These are phyloP conservation scores for Parauchenoglanis punctatus DNA, from an alignment of 2,797 vertebrate species.

Conservation along the genomic window DNA sequence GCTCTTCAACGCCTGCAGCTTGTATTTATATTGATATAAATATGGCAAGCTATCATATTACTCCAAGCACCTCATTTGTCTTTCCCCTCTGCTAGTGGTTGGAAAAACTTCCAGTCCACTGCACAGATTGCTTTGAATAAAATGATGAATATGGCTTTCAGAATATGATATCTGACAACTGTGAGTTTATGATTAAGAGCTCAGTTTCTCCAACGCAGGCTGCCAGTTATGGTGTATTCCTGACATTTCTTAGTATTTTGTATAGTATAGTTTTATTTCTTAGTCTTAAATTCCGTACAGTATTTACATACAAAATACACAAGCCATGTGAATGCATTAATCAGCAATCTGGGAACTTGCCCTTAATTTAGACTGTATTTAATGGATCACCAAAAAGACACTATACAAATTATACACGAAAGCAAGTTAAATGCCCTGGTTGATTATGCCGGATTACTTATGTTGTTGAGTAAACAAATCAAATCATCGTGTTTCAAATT, in stretches of 20 bases:
- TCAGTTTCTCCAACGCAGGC: not conserved
- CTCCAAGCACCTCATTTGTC: not conserved
- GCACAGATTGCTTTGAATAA: not conserved
- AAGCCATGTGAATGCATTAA: not conserved
- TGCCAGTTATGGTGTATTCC: not conserved
- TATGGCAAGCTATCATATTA: not conserved
- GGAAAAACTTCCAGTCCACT: not conserved
- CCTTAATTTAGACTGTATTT: not conserved
- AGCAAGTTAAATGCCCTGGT: not conserved
- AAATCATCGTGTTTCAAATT: not conserved
- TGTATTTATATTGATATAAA: not conserved
- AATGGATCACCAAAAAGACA: not conserved
- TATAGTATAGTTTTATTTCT: too few species aligned
- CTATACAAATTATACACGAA: not conserved
- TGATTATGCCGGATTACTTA: not conserved
- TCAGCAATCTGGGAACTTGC: not conserved
- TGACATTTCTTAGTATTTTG: not conserved
- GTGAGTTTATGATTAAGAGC: not conserved
- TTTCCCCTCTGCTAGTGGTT: not conserved
- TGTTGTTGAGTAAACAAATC: conserved; percentile 13
- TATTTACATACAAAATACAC: not conserved
- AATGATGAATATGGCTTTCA: not conserved
- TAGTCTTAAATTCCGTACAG: not conserved
- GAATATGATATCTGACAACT: not conserved
- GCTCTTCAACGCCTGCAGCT: not conserved